Percentiles rank a stretch among this genome's conserved stretches.
These are phyloP conservation scores for Frankliniella intonsa DNA, from an alignment of 2,888 invertebrate genomes.

Conservation along the genomic window DNA sequence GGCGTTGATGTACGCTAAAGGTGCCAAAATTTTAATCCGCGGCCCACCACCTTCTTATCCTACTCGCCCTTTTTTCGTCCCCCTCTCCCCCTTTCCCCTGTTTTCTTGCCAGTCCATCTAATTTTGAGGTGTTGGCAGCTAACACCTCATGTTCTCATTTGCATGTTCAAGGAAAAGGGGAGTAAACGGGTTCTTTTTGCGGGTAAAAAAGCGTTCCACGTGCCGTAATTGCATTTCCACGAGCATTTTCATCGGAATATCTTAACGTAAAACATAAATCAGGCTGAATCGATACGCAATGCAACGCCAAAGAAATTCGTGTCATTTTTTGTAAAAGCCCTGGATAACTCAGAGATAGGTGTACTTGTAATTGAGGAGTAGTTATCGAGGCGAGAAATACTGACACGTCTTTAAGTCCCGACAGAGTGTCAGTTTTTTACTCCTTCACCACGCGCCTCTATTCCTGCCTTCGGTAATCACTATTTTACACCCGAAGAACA, in stretches of 20 bases:
- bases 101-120: not conserved
- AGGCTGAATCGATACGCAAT: not conserved
- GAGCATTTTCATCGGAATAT: constrained; percentile 12
- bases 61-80: not conserved
- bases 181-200: constrained; percentile 6
- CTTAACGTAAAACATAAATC: not conserved
- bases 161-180: not conserved
- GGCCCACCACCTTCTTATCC: too few species aligned
- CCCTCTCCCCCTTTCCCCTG: not conserved
- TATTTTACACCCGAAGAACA: not conserved
- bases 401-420: not conserved
- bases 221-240: constrained; percentile 20
- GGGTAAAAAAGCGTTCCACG: not conserved
- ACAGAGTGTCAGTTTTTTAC: not conserved
- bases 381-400: not conserved
- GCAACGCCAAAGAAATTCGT: not conserved
- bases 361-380: not conserved
- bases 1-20: not conserved
- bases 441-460: not conserved
- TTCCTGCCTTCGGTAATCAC: too few species aligned
- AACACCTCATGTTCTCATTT: constrained; percentile 25
- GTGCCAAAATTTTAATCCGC: constrained; percentile 4
- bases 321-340: not conserved
- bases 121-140: constrained; percentile 25
- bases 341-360: not conserved